These are phyloP conservation scores for Sebastes ruberrimus DNA, from an alignment of 2,797 vertebrate species.

Conservation along the genomic window DNA sequence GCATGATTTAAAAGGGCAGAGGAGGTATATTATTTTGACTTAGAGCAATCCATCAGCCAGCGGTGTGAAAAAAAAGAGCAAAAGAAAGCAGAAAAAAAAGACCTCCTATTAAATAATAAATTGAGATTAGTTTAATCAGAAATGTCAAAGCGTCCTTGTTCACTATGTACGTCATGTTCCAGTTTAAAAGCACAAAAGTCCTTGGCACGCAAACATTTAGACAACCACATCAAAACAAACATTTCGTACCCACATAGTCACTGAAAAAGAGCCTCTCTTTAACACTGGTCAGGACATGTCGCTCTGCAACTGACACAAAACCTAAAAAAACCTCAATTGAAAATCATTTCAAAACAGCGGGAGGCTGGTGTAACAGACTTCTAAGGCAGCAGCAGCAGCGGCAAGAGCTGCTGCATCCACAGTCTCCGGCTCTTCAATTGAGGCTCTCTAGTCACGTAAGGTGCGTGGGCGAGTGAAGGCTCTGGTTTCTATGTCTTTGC, in stretches of 20 bases:
- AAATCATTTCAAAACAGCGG: conserved; percentile 59
- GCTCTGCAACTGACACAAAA: conserved; percentile 31
- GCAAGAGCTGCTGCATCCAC: conserved; percentile 57
- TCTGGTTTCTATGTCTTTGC: conserved; percentile 70
- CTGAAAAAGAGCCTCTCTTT: conserved; percentile 29
- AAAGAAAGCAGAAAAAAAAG: neutral
- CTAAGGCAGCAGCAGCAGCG: conserved; percentile 48
- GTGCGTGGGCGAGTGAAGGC: conserved; percentile 72
- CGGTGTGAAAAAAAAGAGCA: neutral
- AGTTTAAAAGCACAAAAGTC: neutral
- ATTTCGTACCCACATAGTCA: conserved; percentile 11
- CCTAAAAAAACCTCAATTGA: conserved; percentile 27
- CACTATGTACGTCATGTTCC: neutral
- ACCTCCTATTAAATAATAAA: neutral
- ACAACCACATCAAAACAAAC: conserved; percentile 13
- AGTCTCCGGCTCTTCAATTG: conserved; percentile 63
- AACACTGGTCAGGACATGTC: conserved; percentile 36
- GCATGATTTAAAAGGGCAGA: conserved; percentile 4
- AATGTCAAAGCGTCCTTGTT: conserved; percentile 18
- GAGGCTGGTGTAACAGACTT: conserved; percentile 52
- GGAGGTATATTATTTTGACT: conserved; percentile 16
- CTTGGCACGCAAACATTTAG: neutral
- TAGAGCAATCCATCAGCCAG: neutral
- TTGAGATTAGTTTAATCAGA: neutral
- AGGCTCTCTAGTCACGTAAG: conserved; percentile 73